Base-by-base conservation (phyloP, 2,888 invertebrate genomes). In the Resseliella maxima region DNA sequence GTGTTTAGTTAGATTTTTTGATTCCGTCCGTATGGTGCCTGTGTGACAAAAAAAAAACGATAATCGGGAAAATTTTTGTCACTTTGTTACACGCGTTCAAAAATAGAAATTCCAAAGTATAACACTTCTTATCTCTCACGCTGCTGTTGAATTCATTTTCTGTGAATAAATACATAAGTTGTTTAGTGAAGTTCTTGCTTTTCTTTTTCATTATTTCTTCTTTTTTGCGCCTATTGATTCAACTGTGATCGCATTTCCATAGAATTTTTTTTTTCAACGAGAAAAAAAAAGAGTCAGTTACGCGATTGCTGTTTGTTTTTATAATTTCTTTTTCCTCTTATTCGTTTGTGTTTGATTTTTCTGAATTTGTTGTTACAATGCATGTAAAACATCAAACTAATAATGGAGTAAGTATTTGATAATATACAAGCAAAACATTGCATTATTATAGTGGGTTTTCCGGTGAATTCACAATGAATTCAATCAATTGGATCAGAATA, bases 331-430 rank as follows among this genome's bases (percentile, higher is more conserved):
- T 15, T 72, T 72, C 8, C n/a, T n/a, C 0, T 72, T 31, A 18
- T 72, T 72, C 35, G 21, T 59, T 15, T 24, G 31, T 5, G 18
- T 27, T 35, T 31, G 15, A 72, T 72, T 72, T 72, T 27, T 3
- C 18, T 72, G 12, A 72, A 31, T 72, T 31, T 27, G 1, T 72
- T 72, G 35, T 72, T 72, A 72, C 3, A n/a, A 72, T 72, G 72
- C 15, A 72, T 31, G 35, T 31, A 72, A 6, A 12, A 3, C 15
- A 72, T n/a, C 10, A 31, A 72, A 27, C 12, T n/a, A 38, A 38
- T n/a, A 38, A 83, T 83, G 83, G 24, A 83, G 83, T 83, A 83
- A 83, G 83, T 83, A 83, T 38, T 72, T 72, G 72, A 72, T 72
- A 72, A 72, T 8, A 59, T 8, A 59, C 31, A 72, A 72, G 5